These are phyloP conservation scores for Thunnus thynnus DNA, from an alignment of 2,113 vertebrate species.

Conservation along the genomic window DNA sequence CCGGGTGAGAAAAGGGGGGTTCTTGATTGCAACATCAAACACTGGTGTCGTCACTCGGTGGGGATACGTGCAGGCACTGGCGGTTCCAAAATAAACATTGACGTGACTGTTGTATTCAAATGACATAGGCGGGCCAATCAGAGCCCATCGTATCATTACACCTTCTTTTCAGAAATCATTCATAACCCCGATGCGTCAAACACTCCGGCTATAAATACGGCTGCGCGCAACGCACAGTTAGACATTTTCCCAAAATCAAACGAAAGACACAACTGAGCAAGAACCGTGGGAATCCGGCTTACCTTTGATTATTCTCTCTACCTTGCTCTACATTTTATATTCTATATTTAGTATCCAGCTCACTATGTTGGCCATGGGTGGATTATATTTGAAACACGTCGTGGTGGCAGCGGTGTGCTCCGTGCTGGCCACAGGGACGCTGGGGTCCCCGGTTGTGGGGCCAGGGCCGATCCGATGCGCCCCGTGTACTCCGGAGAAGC, in stretches of 20 bases:
- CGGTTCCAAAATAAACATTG: conserved; percentile 83
- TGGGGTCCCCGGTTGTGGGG: conserved; percentile 63
- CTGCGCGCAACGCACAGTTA: conserved; percentile 76
- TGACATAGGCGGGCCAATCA: conserved; percentile 81
- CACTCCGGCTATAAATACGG: conserved; percentile 86
- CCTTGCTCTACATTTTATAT: conserved; percentile 44
- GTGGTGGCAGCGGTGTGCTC: conserved; percentile 74
- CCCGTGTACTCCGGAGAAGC: conserved; percentile 88
- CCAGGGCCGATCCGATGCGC: conserved; percentile 89
- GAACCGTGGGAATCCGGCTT: conserved; percentile 49
- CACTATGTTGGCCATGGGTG: conserved; percentile 72
- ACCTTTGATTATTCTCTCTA: conserved; percentile 42
- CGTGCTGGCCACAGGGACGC: conserved; percentile 69
- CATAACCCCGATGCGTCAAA: conserved; percentile 88
- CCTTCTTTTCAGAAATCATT: conserved; percentile 88
- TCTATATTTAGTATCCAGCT: conserved; percentile 49
- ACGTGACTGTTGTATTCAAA: conserved; percentile 83
- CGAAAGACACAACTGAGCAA: conserved; percentile 62
- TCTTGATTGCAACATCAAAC: conserved; percentile 74
- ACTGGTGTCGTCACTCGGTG: conserved; percentile 75
- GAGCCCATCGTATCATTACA: conserved; percentile 80
- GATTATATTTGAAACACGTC: conserved; percentile 73
- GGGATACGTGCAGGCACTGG: conserved; percentile 65
- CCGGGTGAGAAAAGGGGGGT: conserved; percentile 51
- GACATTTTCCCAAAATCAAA: conserved; percentile 80